phyloP scores from a whole-genome alignment of 2,113 vertebrate genomes.

The Oenanthe melanoleuca region DNA sequence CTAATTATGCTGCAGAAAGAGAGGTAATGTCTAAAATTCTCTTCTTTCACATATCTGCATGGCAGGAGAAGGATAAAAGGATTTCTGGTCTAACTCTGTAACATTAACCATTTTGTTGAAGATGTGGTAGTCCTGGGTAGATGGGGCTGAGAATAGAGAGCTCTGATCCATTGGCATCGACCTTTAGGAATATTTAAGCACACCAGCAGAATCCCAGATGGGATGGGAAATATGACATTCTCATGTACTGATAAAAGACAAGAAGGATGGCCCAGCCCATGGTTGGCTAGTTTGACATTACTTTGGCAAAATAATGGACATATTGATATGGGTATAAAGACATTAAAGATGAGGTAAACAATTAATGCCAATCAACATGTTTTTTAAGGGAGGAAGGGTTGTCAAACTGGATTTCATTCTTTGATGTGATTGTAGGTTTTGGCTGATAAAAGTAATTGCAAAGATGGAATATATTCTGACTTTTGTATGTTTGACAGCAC shows the following conservation, averaged over 20 bases:
- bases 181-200: background rate
- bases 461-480: conserved; percentile 23
- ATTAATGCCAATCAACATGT: conserved; percentile 32
- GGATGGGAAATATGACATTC: background rate
- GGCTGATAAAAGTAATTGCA: conserved; percentile 49
- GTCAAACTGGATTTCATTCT: conserved; percentile 28
- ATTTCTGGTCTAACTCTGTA: background rate
- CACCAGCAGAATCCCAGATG: background rate
- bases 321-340: background rate
- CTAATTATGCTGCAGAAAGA: background rate
- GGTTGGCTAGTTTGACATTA: background rate
- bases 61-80: background rate
- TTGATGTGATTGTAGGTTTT: conserved; percentile 39
- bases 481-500: conserved; percentile 15
- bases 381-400: conserved; percentile 31
- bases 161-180: background rate
- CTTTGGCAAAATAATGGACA: conserved; percentile 16
- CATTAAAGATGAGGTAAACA: conserved; percentile 33
- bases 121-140: background rate
- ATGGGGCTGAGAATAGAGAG: background rate
- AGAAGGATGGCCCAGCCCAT: background rate
- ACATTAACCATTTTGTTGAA: background rate
- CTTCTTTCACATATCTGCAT: background rate
- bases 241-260: background rate
- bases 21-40: background rate